These are phyloP conservation scores for Aix galericulata DNA, from an alignment of 2,113 vertebrate species.

Conservation along the genomic window DNA sequence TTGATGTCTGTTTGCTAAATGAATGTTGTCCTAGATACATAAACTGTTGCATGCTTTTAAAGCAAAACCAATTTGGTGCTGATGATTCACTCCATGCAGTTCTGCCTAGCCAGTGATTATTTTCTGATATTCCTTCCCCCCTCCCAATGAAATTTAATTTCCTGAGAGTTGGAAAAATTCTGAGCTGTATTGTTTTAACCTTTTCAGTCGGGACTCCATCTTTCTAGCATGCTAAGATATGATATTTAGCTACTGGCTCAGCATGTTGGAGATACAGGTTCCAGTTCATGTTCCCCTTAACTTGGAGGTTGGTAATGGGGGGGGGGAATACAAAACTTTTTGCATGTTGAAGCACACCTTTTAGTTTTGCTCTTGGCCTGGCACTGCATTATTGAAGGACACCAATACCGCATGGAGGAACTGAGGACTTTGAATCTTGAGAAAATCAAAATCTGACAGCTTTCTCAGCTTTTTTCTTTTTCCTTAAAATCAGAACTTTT, in stretches of 20 bases:
- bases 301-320: not conserved
- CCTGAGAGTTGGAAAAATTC: not conserved
- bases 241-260: not conserved
- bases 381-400: not conserved
- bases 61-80: conserved; percentile 34
- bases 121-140: not conserved
- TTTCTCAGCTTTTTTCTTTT: not conserved
- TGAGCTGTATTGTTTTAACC: not conserved
- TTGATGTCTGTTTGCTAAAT: conserved; percentile 42
- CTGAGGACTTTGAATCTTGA: not conserved
- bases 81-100: conserved; percentile 19
- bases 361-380: not conserved
- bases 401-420: not conserved
- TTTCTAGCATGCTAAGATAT: accelerated
- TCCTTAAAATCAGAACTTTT: not conserved
- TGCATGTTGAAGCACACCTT: not conserved
- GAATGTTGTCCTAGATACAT: not conserved
- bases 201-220: not conserved
- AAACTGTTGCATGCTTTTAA: conserved; percentile 39
- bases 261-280: not conserved
- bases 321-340: not conserved
- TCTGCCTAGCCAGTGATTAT: conserved; percentile 27
- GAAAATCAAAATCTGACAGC: not conserved
- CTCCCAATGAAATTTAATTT: not conserved
- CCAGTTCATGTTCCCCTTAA: not conserved